Base-by-base conservation (phyloP, 2,113 vertebrate species). In the Cynoglossus semilaevis region DNA sequence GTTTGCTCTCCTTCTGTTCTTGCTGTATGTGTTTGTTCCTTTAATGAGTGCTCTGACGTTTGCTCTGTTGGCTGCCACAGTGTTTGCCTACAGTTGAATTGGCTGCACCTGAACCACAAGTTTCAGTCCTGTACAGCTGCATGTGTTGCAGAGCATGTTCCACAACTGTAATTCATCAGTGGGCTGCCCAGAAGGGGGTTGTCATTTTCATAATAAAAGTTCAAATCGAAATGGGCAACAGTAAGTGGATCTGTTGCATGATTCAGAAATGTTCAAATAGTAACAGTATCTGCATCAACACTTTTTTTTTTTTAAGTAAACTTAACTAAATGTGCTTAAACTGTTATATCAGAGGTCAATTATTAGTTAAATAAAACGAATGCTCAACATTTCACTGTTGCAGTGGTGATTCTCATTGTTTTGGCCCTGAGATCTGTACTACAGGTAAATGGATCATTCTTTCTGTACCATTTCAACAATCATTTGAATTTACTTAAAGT, bases 131-230 rank as follows among this genome's bases (percentile, higher is more conserved):
- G 5, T 58, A 49, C 40, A 8, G 18, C 10, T 58, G 43, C 48
- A 65, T 64, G 55, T 48, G 6, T 34, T 64, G 19, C 48, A 48
- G 13, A 47, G 66, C 67, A 77, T 79, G 70, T 58, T 70, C 22
- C 36, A 1, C 11, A 41, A 41, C 38, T 29, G 57, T 17, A 10
- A 17, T 34, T 17, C 36, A 56, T 13, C 35, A 47, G 45, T 61
- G 55, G 7, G 48, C 59, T 76, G 46, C 51, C 7, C 44, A 14
- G 38, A 43, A 9, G 36, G 45, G 13, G 18, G 36, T 19, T 72
- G 51, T 53, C 8, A 35, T 40, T 51, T 43, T 58, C 22, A 70
- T 15, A 80, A 79, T 81, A 76, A 81, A 79, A 46, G 51, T 56
- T 63, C 35, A 41, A 58, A 34, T 51, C 51, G 52, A 56, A 54